Conservation (phyloP, 2,797 vertebrate species). For the Cirrhinus molitorella region DNA sequence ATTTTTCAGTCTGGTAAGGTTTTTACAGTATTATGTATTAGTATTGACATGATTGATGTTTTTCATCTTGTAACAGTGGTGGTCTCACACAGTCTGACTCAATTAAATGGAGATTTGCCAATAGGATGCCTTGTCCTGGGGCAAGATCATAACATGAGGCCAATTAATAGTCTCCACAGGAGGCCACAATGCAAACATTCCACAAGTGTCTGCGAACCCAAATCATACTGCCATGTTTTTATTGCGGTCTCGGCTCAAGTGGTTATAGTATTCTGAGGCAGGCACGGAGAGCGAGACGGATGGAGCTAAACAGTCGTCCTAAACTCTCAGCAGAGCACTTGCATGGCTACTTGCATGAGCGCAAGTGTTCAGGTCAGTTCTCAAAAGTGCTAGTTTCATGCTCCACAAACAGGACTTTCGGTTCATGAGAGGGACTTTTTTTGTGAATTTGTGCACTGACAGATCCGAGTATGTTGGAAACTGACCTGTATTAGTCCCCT, state of each 20-base stretch:
- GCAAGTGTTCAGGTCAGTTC: slow-evolving; percentile 44
- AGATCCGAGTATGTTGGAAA: slow-evolving; percentile 22
- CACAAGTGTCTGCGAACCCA: slow-evolving; percentile 42
- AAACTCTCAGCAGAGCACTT: slow-evolving; percentile 56
- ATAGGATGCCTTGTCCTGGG: slow-evolving; percentile 42
- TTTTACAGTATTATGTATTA: background rate
- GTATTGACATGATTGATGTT: slow-evolving; percentile 38
- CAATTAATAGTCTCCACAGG: slow-evolving; percentile 55
- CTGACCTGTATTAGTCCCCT: slow-evolving; percentile 29
- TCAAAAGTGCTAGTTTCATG: slow-evolving; percentile 42
- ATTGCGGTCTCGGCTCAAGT: slow-evolving; percentile 44
- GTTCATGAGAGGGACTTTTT: slow-evolving; percentile 29
- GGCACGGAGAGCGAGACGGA: slow-evolving; percentile 9
- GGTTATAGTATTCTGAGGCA: slow-evolving; percentile 48
- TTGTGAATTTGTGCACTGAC: slow-evolving; percentile 28
- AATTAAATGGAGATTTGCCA: slow-evolving; percentile 52
- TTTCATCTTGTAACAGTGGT: slow-evolving; percentile 41
- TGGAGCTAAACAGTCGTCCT: slow-evolving; percentile 11
- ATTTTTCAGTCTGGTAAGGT: background rate
- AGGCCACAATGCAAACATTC: slow-evolving; percentile 65
- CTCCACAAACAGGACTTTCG: slow-evolving; percentile 52
- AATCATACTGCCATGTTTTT: slow-evolving; percentile 59
- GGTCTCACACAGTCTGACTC: slow-evolving; percentile 38
- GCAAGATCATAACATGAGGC: slow-evolving; percentile 46
- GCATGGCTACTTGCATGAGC: slow-evolving; percentile 55